phyloP scores from a whole-genome alignment of 1,140 invertebrate genomes.

The Drosophila orena region DNA sequence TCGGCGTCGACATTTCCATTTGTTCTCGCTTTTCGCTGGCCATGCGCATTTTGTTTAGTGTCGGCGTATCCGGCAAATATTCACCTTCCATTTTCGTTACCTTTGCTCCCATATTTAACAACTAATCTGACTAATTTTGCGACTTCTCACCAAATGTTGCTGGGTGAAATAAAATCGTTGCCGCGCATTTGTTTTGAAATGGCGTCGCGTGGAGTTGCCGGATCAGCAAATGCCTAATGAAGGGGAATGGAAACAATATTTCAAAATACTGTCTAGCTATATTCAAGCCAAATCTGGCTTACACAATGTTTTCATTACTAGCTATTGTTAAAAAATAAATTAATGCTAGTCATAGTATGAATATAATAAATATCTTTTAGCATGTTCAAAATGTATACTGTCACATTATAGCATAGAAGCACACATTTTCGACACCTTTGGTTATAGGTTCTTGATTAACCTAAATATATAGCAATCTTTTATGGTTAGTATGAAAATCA shows the following conservation, averaged over 20 bases:
- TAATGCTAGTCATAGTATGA: too few species aligned
- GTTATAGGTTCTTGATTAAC: too few species aligned
- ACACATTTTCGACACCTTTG: too few species aligned
- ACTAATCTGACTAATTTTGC: background rate
- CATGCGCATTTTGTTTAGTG: conserved; percentile 54
- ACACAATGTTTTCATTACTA: too few species aligned
- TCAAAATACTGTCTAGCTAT: background rate
- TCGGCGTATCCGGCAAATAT: conserved; percentile 73
- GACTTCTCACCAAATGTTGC: conserved; percentile 7
- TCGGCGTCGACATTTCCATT: conserved; percentile 38
- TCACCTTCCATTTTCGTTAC: conserved; percentile 72
- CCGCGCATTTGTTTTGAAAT: conserved; percentile 59
- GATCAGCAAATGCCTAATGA: background rate
- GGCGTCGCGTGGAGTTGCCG: conserved; percentile 41
- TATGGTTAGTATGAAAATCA: too few species aligned
- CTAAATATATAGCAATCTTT: background rate
- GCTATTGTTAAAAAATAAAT: too few species aligned
- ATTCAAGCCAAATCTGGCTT: background rate
- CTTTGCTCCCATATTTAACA: conserved; percentile 67
- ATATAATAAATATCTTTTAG: too few species aligned
- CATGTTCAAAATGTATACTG: too few species aligned
- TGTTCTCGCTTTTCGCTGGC: conserved; percentile 10
- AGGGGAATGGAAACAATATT: background rate
- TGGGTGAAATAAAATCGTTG: conserved; percentile 34
- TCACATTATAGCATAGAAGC: too few species aligned